These are phyloP conservation scores for Tetragonula carbonaria DNA, from an alignment of 2,888 invertebrate species.

Conservation along the genomic window DNA sequence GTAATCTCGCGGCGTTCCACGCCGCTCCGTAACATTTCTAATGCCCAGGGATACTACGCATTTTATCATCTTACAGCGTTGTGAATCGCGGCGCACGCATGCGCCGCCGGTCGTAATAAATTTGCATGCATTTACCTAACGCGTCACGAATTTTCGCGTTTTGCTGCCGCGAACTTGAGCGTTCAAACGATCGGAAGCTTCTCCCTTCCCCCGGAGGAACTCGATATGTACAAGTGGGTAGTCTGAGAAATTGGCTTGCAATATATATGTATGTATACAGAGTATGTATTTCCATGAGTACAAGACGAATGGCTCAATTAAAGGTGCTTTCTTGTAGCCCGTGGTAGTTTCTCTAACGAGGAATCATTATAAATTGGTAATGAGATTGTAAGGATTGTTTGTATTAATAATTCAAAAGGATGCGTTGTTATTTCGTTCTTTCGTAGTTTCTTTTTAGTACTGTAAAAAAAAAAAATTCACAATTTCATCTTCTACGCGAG, in stretches of 20 bases:
- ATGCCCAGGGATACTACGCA: slow-evolving; percentile 48
- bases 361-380: background rate
- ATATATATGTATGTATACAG: background rate
- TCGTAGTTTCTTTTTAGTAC: too few species aligned
- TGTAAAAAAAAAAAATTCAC: too few species aligned
- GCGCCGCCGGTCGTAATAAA: slow-evolving; percentile 30
- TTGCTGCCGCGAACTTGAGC: background rate
- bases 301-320: slow-evolving; percentile 12
- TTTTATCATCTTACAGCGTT: slow-evolving; percentile 45
- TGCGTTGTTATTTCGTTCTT: too few species aligned
- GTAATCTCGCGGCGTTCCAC: slow-evolving; percentile 45
- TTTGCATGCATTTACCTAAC: slow-evolving; percentile 54
- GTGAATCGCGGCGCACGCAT: slow-evolving; percentile 39
- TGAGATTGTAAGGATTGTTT: background rate
- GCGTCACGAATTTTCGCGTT: slow-evolving; percentile 41
- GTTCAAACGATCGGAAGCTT: background rate
- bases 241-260: slow-evolving; percentile 8
- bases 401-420: too few species aligned
- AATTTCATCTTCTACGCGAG: too few species aligned
- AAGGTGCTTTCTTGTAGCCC: background rate
- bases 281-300: background rate
- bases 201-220: background rate
- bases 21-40: slow-evolving; percentile 49
- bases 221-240: background rate
- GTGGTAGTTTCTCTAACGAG: background rate